Evolutionary conservation across 2,888 invertebrate species (phyloP), one percentile per base, ranked within the genome.

Genomic region (Agrotis exclamationis): DNA sequence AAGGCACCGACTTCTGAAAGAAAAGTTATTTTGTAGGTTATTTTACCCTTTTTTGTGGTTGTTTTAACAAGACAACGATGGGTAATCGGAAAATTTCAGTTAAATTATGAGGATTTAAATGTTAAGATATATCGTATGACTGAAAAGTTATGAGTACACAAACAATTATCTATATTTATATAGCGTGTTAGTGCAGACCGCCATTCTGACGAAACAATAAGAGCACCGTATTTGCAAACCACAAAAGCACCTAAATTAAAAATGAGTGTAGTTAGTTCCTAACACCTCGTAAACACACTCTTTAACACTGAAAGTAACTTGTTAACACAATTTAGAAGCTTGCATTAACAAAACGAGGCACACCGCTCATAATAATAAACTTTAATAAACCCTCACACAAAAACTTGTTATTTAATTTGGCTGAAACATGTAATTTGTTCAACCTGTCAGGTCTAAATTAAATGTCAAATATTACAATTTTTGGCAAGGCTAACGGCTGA

Each of bases 401-500:
- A 76, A 66, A 58, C 59, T 44, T 33, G 3, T 65, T 48, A 73
- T 80, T 69, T n/a, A 62, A 70, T 82, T 72, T 59, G 20, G 28
- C 69, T 66, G 60, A 66, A 82, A 72, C 72, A 67, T 64, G 18
- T 53, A 56, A 44, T 57, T 62, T 51, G 24, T 28, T 33, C 51
- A 54, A 24, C 64, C 63, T 68, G 45, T 11, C 16, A n/a, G n/a
- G 54, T 39, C 28, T 50, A 48, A 79, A 74, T 70, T 58, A 71
- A 69, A 45, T 51, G 24, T 53, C 62, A 65, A 56, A 48, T 80
- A 54, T 72, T 48, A 22, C 56, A 77, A 82, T 77, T 69, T 60
- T 11, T 33, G 11, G 14, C 7, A 2, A 20, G 33, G 22, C n/a
- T 13, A 64, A 64, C n/a, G 6, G n/a, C 33, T 33, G 1, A 6